Conservation (phyloP, 2,797 vertebrate species). For the Ptychobarbus kaznakovi region DNA sequence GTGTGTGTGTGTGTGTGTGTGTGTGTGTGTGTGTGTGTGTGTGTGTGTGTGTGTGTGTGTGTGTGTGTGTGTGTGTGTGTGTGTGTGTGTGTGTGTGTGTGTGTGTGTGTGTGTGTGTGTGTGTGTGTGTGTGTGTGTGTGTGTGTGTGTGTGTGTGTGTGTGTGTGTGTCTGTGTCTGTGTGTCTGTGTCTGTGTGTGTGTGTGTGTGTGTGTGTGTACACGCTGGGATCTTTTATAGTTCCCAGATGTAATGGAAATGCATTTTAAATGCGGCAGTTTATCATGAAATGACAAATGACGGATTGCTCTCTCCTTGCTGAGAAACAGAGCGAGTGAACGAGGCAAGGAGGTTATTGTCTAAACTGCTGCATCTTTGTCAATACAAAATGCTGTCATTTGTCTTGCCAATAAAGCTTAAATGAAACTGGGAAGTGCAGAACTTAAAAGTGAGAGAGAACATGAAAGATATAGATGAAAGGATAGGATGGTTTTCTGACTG, state of each 20-base stretch:
- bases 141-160: not conserved
- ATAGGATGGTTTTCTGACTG: not conserved
- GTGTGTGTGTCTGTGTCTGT: too few relatives aligned
- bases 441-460: slow-evolving; percentile 24
- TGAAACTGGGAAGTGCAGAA: not conserved
- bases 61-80: not conserved
- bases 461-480: not conserved
- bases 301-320: not conserved
- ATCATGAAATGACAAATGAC: slow-evolving; percentile 19
- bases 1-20: not conserved
- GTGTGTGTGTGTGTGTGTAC: not conserved
- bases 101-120: not conserved
- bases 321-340: slow-evolving; percentile 5
- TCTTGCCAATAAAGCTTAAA: not conserved
- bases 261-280: slow-evolving; percentile 33
- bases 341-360: slow-evolving; percentile 11
- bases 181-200: not conserved
- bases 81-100: slow-evolving; percentile 1
- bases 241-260: slow-evolving; percentile 33
- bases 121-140: not conserved
- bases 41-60: not conserved
- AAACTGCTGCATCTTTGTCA: slow-evolving; percentile 13
- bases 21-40: not conserved
- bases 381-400: not conserved
- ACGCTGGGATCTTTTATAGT: slow-evolving; percentile 13